Evolutionary conservation across 1,140 invertebrate genomes (phyloP).

Genomic region (Orchestia grillus): DNA sequence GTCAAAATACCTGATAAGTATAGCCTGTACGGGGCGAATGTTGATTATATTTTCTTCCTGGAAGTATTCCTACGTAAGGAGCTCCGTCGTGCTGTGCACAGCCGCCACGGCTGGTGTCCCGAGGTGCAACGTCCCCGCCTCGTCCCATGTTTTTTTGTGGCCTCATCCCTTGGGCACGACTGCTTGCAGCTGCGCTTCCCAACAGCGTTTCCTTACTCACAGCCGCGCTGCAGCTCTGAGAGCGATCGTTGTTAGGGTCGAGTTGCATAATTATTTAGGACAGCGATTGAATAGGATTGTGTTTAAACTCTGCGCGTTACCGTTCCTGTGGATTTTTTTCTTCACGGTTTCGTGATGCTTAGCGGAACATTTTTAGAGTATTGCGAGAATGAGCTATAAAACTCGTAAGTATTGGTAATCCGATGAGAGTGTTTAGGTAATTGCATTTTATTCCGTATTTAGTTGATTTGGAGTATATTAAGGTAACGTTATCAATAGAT

Average conservation of each 20-base stretch:
- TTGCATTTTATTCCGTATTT: too few species aligned
- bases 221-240: background rate
- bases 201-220: background rate
- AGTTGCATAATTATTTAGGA: background rate
- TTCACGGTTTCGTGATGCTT: background rate
- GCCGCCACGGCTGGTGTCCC: too few species aligned
- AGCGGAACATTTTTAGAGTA: background rate
- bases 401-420: too few species aligned
- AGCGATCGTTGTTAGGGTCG: background rate
- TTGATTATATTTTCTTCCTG: background rate
- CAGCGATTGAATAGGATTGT: too few species aligned
- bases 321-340: too few species aligned
- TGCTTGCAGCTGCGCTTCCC: background rate
- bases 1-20: too few species aligned
- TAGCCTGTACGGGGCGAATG: too few species aligned
- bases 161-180: background rate
- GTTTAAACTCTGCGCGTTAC: too few species aligned
- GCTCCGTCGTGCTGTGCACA: background rate
- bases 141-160: background rate
- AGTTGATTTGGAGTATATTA: too few species aligned
- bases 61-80: background rate
- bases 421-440: too few species aligned
- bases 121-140: background rate
- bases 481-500: too few species aligned
- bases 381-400: too few species aligned